Conservation (phyloP, 2,888 invertebrate species). For the Muschampia plurimacula region DNA sequence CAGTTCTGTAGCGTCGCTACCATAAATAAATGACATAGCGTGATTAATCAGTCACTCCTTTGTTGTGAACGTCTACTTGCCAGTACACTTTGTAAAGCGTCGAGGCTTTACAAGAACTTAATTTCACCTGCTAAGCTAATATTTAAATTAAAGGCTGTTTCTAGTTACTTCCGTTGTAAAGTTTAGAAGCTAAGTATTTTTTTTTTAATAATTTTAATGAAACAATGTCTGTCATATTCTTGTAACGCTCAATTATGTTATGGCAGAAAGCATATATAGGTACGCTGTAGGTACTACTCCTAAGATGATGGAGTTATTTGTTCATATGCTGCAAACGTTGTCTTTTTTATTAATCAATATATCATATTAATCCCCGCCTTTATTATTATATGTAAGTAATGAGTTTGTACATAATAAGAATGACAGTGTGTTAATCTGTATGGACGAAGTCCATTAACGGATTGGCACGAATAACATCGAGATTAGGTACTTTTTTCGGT, state of each 20-base stretch:
- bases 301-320: not conserved
- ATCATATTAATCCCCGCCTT: not conserved
- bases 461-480: not conserved
- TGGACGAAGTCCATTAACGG: not conserved
- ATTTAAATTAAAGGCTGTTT: not conserved
- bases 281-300: not conserved
- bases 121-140: not conserved
- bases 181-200: too few relatives aligned
- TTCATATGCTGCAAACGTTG: not conserved
- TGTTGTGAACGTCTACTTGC: slow-evolving; percentile 29
- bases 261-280: not conserved
- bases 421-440: not conserved
- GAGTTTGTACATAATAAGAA: not conserved
- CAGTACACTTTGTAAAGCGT: slow-evolving; percentile 7
- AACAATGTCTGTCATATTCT: not conserved
- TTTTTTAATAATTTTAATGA: not conserved
- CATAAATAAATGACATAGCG: slow-evolving; percentile 14
- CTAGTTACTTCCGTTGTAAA: slow-evolving; percentile 2
- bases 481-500: too few relatives aligned
- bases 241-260: not conserved
- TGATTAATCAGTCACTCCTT: slow-evolving; percentile 22
- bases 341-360: not conserved
- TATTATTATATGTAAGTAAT: not conserved
- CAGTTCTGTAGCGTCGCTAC: slow-evolving; percentile 1
- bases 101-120: slow-evolving; percentile 3